phyloP scores from a whole-genome alignment of 2,797 vertebrate genomes.

The Phataginus tetradactyla region DNA sequence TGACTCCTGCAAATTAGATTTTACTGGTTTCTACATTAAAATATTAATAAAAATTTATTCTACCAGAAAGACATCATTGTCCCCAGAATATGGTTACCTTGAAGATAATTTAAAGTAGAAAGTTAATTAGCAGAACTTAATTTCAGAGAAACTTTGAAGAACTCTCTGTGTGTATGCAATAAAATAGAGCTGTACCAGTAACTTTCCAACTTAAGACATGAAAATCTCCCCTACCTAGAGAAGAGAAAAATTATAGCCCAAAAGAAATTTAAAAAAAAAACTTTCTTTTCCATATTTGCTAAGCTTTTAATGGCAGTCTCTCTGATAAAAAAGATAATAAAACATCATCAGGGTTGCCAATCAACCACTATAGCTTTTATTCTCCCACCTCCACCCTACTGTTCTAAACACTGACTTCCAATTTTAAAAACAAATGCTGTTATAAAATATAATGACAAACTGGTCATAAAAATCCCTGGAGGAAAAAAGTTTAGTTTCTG shows the following conservation, averaged over 20 bases:
- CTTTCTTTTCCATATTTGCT: slow-evolving; percentile 25
- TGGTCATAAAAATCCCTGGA: slow-evolving; percentile 18
- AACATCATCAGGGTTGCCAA: background rate
- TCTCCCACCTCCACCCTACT: background rate
- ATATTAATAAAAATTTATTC: background rate
- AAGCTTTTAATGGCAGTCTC: background rate
- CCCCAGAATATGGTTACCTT: background rate
- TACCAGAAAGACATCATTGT: background rate
- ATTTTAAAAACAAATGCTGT: slow-evolving; percentile 34
- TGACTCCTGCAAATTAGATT: slow-evolving; percentile 7
- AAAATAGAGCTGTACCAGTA: slow-evolving; percentile 1
- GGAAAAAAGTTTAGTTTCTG: slow-evolving; percentile 10
- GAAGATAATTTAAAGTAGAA: slow-evolving; percentile 28
- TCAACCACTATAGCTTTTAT: background rate
- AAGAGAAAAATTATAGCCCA: background rate
- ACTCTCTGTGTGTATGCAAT: background rate
- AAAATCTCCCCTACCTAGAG: background rate
- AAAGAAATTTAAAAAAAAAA: background rate
- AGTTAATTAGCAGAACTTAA: background rate
- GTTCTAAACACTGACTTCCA: background rate
- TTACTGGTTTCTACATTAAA: slow-evolving; percentile 35
- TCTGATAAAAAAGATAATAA: slow-evolving; percentile 9
- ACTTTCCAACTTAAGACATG: background rate
- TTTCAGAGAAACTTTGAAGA: background rate
- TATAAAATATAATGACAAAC: background rate